A percentile compares a stretch with the other conserved stretches of the same genome.
Evolutionary conservation across 2,888 invertebrate genomes (phyloP).

Genomic region (Gymnocheta viridis): DNA sequence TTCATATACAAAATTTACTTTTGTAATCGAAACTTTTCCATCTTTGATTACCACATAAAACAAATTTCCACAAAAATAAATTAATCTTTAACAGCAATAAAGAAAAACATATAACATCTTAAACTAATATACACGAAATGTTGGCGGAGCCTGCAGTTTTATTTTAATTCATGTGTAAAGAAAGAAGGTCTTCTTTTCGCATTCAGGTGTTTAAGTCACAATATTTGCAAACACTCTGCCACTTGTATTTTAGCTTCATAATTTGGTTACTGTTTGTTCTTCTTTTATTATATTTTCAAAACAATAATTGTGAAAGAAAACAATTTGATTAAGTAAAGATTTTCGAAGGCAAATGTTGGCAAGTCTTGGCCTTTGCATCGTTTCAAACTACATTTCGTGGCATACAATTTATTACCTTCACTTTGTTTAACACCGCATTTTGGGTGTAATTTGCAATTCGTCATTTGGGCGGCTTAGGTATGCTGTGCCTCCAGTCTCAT

Average conservation of each 20-base stretch:
- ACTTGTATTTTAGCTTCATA: constrained; percentile 48
- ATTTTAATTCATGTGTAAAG: constrained; percentile 1
- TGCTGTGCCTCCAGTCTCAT: constrained; percentile 48
- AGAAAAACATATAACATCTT: constrained; percentile 5
- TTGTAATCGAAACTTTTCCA: constrained; percentile 70
- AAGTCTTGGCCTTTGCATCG: background rate
- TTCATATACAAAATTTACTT: constrained; percentile 53
- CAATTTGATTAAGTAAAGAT: constrained; percentile 32
- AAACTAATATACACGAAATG: constrained; percentile 4
- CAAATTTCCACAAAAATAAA: constrained; percentile 54
- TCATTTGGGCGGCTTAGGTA: constrained; percentile 65
- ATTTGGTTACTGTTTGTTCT: background rate
- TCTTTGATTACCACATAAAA: constrained; percentile 68
- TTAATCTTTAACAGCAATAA: constrained; percentile 50
- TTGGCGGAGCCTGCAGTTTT: background rate
- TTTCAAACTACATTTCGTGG: constrained; percentile 33
- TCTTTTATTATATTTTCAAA: constrained; percentile 20
- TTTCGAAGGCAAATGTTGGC: constrained; percentile 18
- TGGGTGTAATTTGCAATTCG: constrained; percentile 71
- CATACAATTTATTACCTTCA: constrained; percentile 61
- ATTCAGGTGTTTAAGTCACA: constrained; percentile 64
- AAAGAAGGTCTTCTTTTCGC: constrained; percentile 39
- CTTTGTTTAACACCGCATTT: constrained; percentile 66
- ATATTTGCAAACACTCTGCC: constrained; percentile 64
- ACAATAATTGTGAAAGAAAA: constrained; percentile 23